Evolutionary conservation across 2,113 vertebrate genomes (phyloP).

Genomic region (Galeopterus variegatus): DNA sequence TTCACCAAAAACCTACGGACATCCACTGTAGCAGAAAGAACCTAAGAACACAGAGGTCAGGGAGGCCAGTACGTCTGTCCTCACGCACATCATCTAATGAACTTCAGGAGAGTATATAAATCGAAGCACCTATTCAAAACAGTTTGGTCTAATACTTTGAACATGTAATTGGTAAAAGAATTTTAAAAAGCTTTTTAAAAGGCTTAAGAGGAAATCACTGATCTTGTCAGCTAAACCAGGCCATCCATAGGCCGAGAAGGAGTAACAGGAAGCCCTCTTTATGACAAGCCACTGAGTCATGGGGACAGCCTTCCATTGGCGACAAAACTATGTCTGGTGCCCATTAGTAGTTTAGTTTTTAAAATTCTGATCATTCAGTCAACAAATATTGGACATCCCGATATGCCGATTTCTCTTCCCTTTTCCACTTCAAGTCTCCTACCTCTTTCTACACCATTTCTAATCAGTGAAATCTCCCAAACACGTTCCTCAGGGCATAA

Average conservation of each 20-base stretch:
- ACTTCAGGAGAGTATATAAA: neutral
- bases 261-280: slow-evolving; percentile 13
- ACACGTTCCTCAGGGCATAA: no score
- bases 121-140: neutral
- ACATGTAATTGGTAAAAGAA: slow-evolving; percentile 47
- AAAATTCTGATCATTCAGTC: slow-evolving; percentile 4
- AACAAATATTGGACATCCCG: neutral
- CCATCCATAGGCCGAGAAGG: slow-evolving; percentile 31
- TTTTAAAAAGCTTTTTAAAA: neutral
- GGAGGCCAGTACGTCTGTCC: rapidly evolving
- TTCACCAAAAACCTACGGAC: neutral
- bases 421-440: neutral
- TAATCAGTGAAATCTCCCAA: neutral
- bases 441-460: neutral
- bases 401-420: neutral
- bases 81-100: neutral
- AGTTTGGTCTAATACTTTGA: neutral
- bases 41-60: neutral
- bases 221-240: neutral
- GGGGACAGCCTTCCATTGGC: neutral
- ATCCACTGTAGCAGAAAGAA: neutral
- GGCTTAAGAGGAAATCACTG: neutral
- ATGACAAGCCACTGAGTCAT: neutral
- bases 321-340: neutral
- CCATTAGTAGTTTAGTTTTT: neutral